Conservation (phyloP, 53 echinoderm and acorn worm genomes). For the Antedon mediterranea region DNA sequence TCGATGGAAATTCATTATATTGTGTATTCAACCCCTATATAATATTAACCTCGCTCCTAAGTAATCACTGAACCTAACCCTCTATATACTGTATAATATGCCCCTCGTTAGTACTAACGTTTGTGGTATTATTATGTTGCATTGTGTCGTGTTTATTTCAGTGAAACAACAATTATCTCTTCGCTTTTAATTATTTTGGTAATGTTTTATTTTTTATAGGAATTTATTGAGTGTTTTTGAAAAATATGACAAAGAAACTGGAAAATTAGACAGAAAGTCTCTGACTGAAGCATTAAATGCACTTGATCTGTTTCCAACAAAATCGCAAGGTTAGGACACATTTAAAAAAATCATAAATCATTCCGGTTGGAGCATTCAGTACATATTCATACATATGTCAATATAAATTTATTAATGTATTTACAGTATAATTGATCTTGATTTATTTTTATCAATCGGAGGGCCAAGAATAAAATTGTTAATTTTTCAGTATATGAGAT, state of each 20-base stretch:
- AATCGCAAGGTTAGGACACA: constrained; percentile 66
- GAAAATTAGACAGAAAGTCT: constrained; percentile 26
- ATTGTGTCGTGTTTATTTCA: no score
- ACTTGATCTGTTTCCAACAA: constrained; percentile 57
- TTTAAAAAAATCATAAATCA: no score
- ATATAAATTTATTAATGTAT: not conserved
- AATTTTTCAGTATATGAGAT: constrained; percentile 12
- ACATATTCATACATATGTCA: not conserved
- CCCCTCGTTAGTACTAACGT: no score
- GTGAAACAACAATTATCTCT: no score
- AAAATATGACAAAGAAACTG: constrained; percentile 37
- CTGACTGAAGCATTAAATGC: constrained; percentile 39
- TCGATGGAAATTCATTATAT: no score
- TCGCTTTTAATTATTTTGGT: not conserved
- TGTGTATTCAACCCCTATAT: no score
- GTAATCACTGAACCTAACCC: no score
- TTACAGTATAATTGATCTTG: not conserved
- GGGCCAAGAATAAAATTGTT: no score
- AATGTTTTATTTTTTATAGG: constrained; percentile 12
- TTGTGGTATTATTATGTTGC: no score
- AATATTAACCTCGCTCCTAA: no score
- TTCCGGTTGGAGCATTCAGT: no score
- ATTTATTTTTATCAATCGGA: not conserved
- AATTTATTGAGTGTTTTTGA: constrained; percentile 46
- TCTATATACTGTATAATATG: no score